Base-by-base conservation (phyloP, 2,888 invertebrate genomes). In the Sphinx pinastri region DNA sequence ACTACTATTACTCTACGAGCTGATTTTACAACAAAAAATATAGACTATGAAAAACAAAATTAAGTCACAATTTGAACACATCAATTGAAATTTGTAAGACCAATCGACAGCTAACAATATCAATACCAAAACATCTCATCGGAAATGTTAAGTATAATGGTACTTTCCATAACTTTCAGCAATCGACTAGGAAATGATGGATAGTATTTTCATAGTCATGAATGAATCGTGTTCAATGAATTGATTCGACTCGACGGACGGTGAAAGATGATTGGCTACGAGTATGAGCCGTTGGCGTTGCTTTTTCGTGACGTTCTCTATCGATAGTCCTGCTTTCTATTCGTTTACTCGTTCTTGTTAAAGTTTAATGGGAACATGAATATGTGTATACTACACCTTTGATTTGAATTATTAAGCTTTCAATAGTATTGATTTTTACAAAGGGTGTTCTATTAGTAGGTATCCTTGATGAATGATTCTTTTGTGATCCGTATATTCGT, bases 201-300 rank as follows among this genome's bases (percentile, higher is more conserved):
- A 49, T 63, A 47, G 49, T 49, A 47, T 47, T 47, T n/a, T 45
- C 38, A 16, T 47, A 60, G 60, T 16, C 47, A 60, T 60, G 60
- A 60, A 60, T 60, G 47, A 47, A 60, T 60, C 60, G 60, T 60
- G 60, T 16, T 60, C 60, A 60, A 60, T 47, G 60, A 8, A 63
- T 49, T 13, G 19, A 47, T 49, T 49, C 49, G 13, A 63, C 16
- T 49, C 19, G 47, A 49, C 63, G 13, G 63, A 63, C 49, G 19
- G 63, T 63, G 49, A 47, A 63, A 63, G 63, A 63, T 19, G 47
- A 63, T 49, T 63, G 49, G 63, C 49, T 49, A 49, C 13, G 47
- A 49, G 47, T 63, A 63, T 49, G 19, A 25, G 49, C 13, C 47
- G 49, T 63, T 60, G 45, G 11, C 5, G 60, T 60, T 47, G 49